Percentiles rank a stretch among this genome's conserved stretches.
These are phyloP conservation scores for Lepidurus arcticus DNA, from an alignment of 1,140 invertebrate genomes.

Conservation along the genomic window DNA sequence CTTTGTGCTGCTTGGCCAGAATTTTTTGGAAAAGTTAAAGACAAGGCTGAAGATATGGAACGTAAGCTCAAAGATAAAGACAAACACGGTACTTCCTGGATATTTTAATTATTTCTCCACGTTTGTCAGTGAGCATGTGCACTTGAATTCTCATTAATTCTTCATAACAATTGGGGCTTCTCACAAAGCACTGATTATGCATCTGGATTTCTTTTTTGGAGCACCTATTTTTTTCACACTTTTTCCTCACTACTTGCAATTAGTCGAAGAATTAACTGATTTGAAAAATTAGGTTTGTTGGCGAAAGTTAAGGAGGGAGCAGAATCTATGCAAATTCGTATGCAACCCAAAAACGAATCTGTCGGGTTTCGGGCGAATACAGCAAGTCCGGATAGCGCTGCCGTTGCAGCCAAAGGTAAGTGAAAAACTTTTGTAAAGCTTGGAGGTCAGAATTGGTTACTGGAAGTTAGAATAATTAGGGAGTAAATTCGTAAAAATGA, in stretches of 20 bases:
- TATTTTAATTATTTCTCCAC: not conserved
- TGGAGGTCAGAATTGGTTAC: not conserved
- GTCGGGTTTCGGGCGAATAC: slow-evolving; percentile 42
- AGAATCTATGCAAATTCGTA: slow-evolving; percentile 84
- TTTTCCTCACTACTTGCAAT: too few relatives aligned
- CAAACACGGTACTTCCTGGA: slow-evolving; percentile 63
- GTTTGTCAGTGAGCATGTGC: not conserved
- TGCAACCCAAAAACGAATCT: slow-evolving; percentile 80
- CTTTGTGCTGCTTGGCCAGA: slow-evolving; percentile 50
- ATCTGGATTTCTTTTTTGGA: not conserved
- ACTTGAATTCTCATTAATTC: slow-evolving; percentile 18
- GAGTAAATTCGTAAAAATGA: not conserved
- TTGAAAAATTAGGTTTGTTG: slow-evolving; percentile 62
- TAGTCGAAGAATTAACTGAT: too few relatives aligned
- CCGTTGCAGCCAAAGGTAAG: slow-evolving; percentile 5
- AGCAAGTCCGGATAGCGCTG: slow-evolving; percentile 1
- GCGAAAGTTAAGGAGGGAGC: slow-evolving; percentile 95
- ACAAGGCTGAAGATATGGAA: slow-evolving; percentile 85
- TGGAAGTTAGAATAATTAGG: not conserved
- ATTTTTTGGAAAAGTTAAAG: slow-evolving; percentile 86
- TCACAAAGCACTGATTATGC: not conserved
- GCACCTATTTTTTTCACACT: slow-evolving; percentile 20
- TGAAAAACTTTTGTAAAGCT: not conserved
- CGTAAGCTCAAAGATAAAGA: slow-evolving; percentile 84
- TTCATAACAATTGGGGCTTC: slow-evolving; percentile 16